Evolutionary conservation across 2,797 vertebrate genomes (phyloP).

Genomic region (Antrozous pallidus): DNA sequence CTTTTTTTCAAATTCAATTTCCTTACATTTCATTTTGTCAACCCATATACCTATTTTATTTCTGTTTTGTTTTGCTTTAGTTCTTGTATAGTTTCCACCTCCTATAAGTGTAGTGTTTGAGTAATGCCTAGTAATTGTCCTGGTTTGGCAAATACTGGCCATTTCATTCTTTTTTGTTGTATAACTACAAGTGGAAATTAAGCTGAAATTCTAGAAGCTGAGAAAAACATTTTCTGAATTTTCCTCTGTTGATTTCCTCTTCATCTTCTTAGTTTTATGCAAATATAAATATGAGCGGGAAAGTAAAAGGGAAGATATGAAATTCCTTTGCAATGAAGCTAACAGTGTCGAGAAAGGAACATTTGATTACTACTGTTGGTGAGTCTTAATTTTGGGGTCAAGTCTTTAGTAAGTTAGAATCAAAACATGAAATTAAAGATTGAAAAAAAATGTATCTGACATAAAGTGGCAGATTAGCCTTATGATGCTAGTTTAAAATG

Average conservation of each 20-base stretch:
- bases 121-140: background rate
- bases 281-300: background rate
- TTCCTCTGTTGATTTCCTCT: background rate
- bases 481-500: conserved; percentile 51
- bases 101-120: background rate
- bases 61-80: background rate
- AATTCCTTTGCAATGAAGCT: background rate
- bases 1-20: background rate
- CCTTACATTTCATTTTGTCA: background rate
- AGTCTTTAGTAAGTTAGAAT: background rate
- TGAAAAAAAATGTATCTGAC: conserved; percentile 25
- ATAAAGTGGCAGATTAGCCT: conserved; percentile 31
- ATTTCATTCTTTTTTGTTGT: background rate
- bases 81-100: background rate
- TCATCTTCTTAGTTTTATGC: background rate
- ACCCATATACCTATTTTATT: background rate
- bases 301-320: background rate
- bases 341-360: background rate
- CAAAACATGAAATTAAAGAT: background rate
- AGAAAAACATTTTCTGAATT: background rate
- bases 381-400: background rate
- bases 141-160: background rate
- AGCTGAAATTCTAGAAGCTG: background rate
- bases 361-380: background rate
- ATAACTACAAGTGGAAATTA: background rate